phyloP scores from a whole-genome alignment of 1,140 invertebrate genomes.

The Bombus superbus region DNA sequence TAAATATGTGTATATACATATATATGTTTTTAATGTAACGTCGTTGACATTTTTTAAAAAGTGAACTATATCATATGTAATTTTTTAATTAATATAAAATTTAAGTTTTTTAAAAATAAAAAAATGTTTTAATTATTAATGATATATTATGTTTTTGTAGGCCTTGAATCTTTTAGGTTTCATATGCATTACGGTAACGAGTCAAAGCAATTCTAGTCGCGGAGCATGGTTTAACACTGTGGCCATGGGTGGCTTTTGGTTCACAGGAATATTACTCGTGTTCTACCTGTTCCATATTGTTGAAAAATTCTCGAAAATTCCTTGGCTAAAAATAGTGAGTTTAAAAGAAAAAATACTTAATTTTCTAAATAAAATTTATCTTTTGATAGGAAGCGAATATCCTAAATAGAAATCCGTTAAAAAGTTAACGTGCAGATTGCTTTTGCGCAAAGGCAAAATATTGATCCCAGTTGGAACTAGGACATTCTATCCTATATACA shows the following conservation, averaged over 20 bases:
- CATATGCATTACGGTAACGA: conserved; percentile 89
- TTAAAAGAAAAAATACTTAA: not conserved
- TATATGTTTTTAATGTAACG: not conserved
- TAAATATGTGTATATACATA: too few species aligned
- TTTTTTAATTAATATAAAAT: not conserved
- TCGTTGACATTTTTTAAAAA: not conserved
- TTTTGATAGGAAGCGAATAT: not conserved
- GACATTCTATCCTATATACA: not conserved
- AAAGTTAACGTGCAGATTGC: conserved; percentile 26
- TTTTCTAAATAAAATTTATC: not conserved
- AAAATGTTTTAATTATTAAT: not conserved
- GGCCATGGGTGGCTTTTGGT: conserved; percentile 93
- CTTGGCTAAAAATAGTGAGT: conserved; percentile 93
- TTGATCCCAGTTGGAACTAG: not conserved
- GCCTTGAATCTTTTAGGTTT: conserved; percentile 90
- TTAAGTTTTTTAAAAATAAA: not conserved
- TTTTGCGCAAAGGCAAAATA: not conserved
- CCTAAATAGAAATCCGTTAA: conserved; percentile 33
- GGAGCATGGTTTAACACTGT: conserved; percentile 91
- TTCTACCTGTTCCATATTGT: conserved; percentile 94
- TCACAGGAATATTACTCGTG: conserved; percentile 90
- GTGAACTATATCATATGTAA: not conserved
- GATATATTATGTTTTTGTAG: conserved; percentile 83
- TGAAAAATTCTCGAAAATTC: conserved; percentile 92
- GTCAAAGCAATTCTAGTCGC: conserved; percentile 81